Evolutionary conservation across 2,113 vertebrate species (phyloP).

Genomic region (Cololabis saira): DNA sequence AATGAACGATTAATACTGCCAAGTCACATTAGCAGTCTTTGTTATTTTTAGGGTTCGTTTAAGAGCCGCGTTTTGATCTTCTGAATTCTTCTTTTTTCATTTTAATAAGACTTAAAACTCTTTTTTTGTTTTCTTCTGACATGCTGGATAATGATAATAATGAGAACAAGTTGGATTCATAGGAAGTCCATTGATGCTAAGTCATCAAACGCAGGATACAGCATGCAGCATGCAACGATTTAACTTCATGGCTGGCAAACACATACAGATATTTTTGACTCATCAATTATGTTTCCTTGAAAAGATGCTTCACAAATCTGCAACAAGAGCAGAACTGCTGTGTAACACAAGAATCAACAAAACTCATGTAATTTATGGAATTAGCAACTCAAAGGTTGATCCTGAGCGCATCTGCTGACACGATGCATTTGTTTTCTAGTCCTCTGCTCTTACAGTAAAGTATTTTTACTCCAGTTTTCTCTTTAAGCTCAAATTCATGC

Average conservation of each 20-base stretch:
- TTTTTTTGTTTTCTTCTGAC: neutral
- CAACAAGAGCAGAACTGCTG: neutral
- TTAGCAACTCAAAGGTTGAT: too few species aligned
- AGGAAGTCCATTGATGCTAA: neutral
- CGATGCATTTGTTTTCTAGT: too few species aligned
- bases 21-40: slow-evolving; percentile 42
- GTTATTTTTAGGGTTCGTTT: slow-evolving; percentile 14
- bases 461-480: too few species aligned
- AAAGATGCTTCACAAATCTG: neutral
- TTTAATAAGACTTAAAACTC: slow-evolving; percentile 11
- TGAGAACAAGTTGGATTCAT: slow-evolving; percentile 10
- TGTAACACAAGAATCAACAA: neutral
- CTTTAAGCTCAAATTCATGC: too few species aligned
- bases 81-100: slow-evolving; percentile 5
- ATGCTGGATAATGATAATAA: neutral
- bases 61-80: slow-evolving; percentile 8
- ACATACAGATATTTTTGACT: neutral
- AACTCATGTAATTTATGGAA: too few species aligned
- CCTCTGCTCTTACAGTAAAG: too few species aligned
- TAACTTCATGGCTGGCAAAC: slow-evolving; percentile 7
- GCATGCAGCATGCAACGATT: neutral
- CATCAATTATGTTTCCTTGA: neutral
- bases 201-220: neutral
- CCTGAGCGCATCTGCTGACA: too few species aligned
- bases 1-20: slow-evolving; percentile 35